A percentile compares a stretch with the other conserved stretches of the same genome.
Evolutionary conservation across 2,797 vertebrate genomes (phyloP).

Genomic region (Acanthurus lineatus): DNA sequence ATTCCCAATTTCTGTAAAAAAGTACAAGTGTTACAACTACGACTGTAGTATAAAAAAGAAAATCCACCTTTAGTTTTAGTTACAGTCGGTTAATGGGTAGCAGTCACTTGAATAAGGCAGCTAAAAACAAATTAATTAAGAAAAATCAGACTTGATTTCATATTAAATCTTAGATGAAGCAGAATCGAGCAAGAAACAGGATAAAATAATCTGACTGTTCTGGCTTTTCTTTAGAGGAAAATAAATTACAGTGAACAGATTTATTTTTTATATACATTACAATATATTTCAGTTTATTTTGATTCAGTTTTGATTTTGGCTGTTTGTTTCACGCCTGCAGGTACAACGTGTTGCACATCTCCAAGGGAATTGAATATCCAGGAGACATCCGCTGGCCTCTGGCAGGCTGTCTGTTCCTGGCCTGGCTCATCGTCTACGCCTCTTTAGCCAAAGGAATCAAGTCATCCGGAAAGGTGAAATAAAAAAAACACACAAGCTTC

Average conservation of each 20-base stretch:
- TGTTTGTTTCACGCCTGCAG: slow-evolving; percentile 74
- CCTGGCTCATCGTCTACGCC: slow-evolving; percentile 96
- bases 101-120: too few species aligned
- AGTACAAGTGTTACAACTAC: too few species aligned
- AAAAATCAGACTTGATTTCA: too few species aligned
- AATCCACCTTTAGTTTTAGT: too few species aligned
- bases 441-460: slow-evolving; percentile 99
- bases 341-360: slow-evolving; percentile 98
- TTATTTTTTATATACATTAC: background rate
- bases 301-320: slow-evolving; percentile 11
- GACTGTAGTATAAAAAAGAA: too few species aligned
- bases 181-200: background rate
- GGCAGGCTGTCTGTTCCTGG: slow-evolving; percentile 92
- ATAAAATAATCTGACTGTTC: background rate
- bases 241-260: background rate
- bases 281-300: background rate
- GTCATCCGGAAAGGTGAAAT: slow-evolving; percentile 96
- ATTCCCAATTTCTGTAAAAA: too few species aligned
- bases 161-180: background rate
- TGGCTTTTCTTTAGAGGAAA: background rate
- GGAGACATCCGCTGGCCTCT: slow-evolving; percentile 96
- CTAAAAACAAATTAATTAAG: too few species aligned
- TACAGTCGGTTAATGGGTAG: too few species aligned
- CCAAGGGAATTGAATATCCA: slow-evolving; percentile 96
- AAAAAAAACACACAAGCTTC: background rate